Evolutionary conservation across 1,140 invertebrate genomes (phyloP), one percentile per base, ranked within the genome.

Genomic region (Drosophila tristis): DNA sequence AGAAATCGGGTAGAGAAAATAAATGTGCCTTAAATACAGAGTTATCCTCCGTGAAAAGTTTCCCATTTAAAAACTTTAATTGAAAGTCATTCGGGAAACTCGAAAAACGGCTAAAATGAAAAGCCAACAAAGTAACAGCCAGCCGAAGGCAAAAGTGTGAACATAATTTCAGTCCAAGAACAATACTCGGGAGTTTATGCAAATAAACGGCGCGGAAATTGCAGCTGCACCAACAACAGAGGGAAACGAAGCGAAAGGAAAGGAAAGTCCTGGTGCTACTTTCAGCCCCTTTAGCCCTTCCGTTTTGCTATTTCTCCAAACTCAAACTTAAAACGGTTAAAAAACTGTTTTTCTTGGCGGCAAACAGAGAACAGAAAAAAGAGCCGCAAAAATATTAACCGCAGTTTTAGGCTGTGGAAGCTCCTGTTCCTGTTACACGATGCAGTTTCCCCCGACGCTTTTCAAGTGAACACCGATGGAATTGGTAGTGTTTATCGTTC

Each of bases 301-400:
- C 59, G 11, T 65, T 67, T 64, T n/a, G 5, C 6, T 49, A 5
- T 54, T 39, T 42, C 8, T 16, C 50, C 39, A 31, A 15, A 48
- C 25, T 15, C 63, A 48, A 76, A 56, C 73, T 75, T 35, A 16
- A 44, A 76, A 68, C 45, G 56, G 54, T 76, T 75, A 56, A 68
- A 74, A 67, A 76, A 67, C 62, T 55, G 73, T 75, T 76, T 39
- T 76, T 76, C 73, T 76, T 76, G 60, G 49, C 54, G 62, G 48
- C 25, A 55, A 51, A 26, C 59, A 63, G 60, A 58, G 44, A 45
- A 61, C 47, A 9, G 20, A 23, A 50, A 66, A 63, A 23, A 15
- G 48, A 58, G 13, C 2, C 23, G 13, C 13, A 16, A 48, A 43
- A 39, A 66, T 20, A 20, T 20, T 20, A 53, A 39, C 42, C 54